A percentile compares a stretch with the other conserved stretches of the same genome.
phyloP scores from a whole-genome alignment of 2,888 invertebrate species.

The Heliconius ethilla region DNA sequence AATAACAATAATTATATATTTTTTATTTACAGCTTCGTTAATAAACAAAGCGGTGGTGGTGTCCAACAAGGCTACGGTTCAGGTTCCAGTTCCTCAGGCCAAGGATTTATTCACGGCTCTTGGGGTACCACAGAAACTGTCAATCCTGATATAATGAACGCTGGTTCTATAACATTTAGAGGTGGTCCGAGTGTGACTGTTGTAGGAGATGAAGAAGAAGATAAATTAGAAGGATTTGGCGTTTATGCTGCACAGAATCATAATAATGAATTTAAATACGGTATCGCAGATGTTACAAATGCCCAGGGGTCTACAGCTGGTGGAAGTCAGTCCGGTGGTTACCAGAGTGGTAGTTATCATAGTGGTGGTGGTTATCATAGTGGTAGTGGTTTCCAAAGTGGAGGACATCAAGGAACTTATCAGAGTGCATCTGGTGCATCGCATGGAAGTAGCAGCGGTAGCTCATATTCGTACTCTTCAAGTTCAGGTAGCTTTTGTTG shows the following conservation, averaged over 20 bases:
- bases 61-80: conserved; percentile 43
- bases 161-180: conserved; percentile 66
- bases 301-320: conserved; percentile 43
- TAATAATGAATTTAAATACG: conserved; percentile 71
- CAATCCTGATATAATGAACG: conserved; percentile 72
- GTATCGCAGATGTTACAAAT: conserved; percentile 68
- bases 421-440: conserved; percentile 43
- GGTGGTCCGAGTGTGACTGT: conserved; percentile 64
- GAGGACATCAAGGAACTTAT: conserved; percentile 45
- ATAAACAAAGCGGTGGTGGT: conserved; percentile 46
- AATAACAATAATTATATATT: background rate
- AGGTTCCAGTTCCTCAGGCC: conserved; percentile 50
- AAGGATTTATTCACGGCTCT: conserved; percentile 68
- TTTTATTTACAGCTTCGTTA: conserved; percentile 55
- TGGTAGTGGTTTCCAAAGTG: conserved; percentile 39
- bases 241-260: conserved; percentile 67
- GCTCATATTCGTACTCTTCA: conserved; percentile 66
- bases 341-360: conserved; percentile 45
- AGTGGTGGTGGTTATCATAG: conserved; percentile 37
- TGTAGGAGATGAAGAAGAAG: conserved; percentile 71
- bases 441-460: conserved; percentile 50
- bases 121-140: conserved; percentile 78
- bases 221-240: conserved; percentile 68
- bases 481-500: conserved; percentile 59
- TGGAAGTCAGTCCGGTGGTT: conserved; percentile 43